Base-by-base conservation (phyloP, 1,140 invertebrate genomes). In the Homalodisca vitripennis region DNA sequence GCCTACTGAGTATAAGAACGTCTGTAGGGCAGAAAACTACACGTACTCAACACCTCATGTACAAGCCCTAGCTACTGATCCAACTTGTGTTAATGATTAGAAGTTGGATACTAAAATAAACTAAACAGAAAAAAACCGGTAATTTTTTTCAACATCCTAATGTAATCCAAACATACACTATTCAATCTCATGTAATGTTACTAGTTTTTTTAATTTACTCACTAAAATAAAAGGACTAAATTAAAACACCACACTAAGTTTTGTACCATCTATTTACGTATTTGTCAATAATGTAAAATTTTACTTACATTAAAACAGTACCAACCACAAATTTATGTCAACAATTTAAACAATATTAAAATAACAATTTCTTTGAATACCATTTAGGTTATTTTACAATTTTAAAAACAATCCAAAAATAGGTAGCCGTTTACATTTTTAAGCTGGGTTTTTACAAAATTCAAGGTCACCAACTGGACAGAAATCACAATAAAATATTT, bases 391-490 rank as follows among this genome's bases (percentile, higher is more conserved):
- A 63, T 17, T 13, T 41, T 41, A 17, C 17, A 41, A 17, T 64
- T 46, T 46, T 47, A 66, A 46, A 47, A 66, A 66, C 63, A 66
- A 66, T 66, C 63, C 63, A 66, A 66, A 66, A 66, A 66, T 66
- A 66, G 60, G 60, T 32, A 63, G 60, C 6, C 17, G 27, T 63
- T 63, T 63, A 32, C 20, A 30, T 26, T 22, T 64, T 64, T 60
- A 3, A 60, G 22, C 27, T 31, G 17, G 63, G 55, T 6, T 26
- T 60, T 60, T 66, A 46, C 41, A 66, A 66, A 66, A 66, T 46
- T 26, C 22, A 17, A 29, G 27, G 63, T 20, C 24, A 66, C 6
- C 3, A 66, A 27, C 47, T 14, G 24, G n/a, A 27, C 12, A 66
- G 41, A 47, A 66, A 46, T 66, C 63, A 46, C 41, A 66, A 66